Evolutionary conservation across 2,888 invertebrate species (phyloP), one percentile per base, ranked within the genome.

Genomic region (Rapana venosa): DNA sequence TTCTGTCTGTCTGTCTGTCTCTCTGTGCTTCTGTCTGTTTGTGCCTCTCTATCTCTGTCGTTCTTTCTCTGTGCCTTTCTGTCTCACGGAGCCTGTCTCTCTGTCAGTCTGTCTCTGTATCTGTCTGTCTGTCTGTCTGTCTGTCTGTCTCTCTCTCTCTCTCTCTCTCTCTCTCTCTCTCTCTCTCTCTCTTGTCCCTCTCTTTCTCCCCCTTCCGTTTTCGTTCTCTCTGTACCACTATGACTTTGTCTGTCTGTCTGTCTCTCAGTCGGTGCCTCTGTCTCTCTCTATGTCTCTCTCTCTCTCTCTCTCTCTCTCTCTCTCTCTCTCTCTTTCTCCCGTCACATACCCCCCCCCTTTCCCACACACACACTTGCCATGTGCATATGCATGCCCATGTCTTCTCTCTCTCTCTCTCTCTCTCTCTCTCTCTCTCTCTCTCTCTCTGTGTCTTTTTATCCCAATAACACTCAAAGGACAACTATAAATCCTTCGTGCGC

Each of bases 111-210:
- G 74, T 77, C 2, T 77, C 4, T 77, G 20, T 77, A 5, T 20
- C n/a, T 77, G 74, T 77, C n/a, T 77, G n/a, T 77, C n/a, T 77
- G 74, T 77, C n/a, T 77, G 5, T 77, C n/a, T 77, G 74, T 77
- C n/a, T 20, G 74, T 77, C n/a, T 77, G 74, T 77, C n/a, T 77
- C n/a, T 77, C 4, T 77, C n/a, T 77, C n/a, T n/a, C 1, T n/a
- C n/a, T 22, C 26, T n/a, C 20, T 22, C 74, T 77, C 1, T n/a
- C 20, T n/a, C n/a, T n/a, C 20, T n/a, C 74, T n/a, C 74, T n/a
- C 74, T n/a, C 20, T 77, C 74, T n/a, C 26, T 77, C 74, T 11
- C 74, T 22, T 74, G 11, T 20, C n/a, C n/a, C 74, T 77, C 2
- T 77, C 74, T 77, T 26, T 77, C 74, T 77, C 74, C 22, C 74